phyloP scores from a whole-genome alignment of 2,113 vertebrate species.

The Probosciger aterrimus region DNA sequence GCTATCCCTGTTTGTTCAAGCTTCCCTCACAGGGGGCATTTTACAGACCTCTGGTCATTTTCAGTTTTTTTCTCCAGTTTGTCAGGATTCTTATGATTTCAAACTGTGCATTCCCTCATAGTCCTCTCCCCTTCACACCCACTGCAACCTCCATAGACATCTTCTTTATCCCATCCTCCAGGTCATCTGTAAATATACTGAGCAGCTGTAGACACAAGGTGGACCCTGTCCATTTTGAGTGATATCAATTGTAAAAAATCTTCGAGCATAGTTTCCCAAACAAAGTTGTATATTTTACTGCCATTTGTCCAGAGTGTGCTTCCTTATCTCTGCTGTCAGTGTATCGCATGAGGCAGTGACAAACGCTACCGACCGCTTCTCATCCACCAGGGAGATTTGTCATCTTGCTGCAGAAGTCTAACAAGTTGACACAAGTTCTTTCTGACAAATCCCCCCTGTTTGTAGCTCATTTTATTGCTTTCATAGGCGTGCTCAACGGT shows the following conservation, averaged over 20 bases:
- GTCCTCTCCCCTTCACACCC: neutral
- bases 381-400: accelerated
- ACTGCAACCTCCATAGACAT: neutral
- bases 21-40: neutral
- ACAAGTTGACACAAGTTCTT: neutral
- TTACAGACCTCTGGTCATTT: neutral
- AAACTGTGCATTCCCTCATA: neutral
- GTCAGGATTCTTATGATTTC: neutral
- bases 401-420: neutral
- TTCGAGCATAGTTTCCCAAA: neutral
- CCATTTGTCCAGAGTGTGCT: neutral
- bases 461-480: neutral
- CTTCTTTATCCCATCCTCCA: neutral
- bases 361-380: accelerated
- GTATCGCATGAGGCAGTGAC: neutral
- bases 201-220: neutral
- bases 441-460: neutral
- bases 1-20: neutral
- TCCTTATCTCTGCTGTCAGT: neutral
- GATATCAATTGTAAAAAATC: neutral
- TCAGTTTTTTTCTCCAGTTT: neutral
- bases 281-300: neutral
- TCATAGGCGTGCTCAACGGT: neutral
- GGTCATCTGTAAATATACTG: neutral
- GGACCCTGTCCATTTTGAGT: neutral